Evolutionary conservation across 2,888 invertebrate genomes (phyloP).

Genomic region (Dryobotodes eremita): DNA sequence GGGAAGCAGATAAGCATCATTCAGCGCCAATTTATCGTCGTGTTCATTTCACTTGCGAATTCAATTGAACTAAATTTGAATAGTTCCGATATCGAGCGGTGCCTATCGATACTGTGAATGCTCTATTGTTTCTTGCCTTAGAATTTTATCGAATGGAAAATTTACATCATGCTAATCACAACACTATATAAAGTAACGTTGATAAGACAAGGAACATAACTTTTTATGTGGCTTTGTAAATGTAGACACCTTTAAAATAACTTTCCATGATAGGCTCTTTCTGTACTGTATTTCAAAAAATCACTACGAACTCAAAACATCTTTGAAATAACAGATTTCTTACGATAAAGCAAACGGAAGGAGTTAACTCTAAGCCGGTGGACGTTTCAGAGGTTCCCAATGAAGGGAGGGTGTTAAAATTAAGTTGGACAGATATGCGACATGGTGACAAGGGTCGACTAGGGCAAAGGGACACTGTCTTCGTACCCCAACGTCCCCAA

Average conservation of each 20-base stretch:
- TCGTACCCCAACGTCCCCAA: constrained; percentile 60
- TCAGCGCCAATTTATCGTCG: constrained; percentile 51
- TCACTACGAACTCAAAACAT: constrained; percentile 3
- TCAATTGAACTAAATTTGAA: constrained; percentile 62
- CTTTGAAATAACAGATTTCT: constrained; percentile 39
- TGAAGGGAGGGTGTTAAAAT: constrained; percentile 79
- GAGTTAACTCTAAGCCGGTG: constrained; percentile 70
- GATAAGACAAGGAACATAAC: background rate
- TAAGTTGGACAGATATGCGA: constrained; percentile 86
- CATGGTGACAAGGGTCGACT: constrained; percentile 86
- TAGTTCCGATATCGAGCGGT: constrained; percentile 38
- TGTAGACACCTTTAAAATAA: background rate
- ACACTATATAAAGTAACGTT: background rate
- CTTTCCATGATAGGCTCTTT: background rate
- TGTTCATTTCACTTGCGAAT: constrained; percentile 57
- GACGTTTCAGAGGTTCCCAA: constrained; percentile 64
- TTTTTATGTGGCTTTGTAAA: background rate
- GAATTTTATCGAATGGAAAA: constrained; percentile 6
- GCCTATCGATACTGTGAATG: background rate
- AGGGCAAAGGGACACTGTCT: constrained; percentile 65
- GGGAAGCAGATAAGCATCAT: constrained; percentile 57
- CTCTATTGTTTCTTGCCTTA: constrained; percentile 34
- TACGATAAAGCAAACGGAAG: constrained; percentile 52
- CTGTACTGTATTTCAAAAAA: background rate
- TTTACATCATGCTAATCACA: background rate